phyloP scores from a whole-genome alignment of 2,113 vertebrate species.

The Forbesichthys agassizii region DNA sequence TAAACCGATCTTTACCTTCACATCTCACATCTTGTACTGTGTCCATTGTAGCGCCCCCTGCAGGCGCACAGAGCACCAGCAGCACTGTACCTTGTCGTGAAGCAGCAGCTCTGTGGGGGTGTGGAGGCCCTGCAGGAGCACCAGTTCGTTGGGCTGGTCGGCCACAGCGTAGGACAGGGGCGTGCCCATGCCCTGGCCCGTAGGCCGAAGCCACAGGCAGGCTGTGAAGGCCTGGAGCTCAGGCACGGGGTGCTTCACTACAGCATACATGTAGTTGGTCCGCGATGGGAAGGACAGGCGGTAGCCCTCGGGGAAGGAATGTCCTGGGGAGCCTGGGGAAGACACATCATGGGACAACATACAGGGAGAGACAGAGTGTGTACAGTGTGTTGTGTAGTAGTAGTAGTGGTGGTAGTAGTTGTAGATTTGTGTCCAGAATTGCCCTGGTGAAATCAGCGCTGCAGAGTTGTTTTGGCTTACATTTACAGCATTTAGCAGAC shows the following conservation, averaged over 20 bases:
- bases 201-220: constrained; percentile 91
- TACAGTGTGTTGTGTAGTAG: background rate
- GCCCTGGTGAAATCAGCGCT: too few relatives aligned
- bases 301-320: constrained; percentile 85
- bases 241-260: constrained; percentile 83
- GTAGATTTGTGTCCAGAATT: too few relatives aligned
- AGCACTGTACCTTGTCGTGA: constrained; percentile 87
- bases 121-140: constrained; percentile 87
- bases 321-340: constrained; percentile 51
- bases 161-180: constrained; percentile 91
- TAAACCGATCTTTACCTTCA: background rate
- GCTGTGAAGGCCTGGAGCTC: constrained; percentile 86
- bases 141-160: constrained; percentile 89
- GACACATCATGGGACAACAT: background rate
- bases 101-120: constrained; percentile 91
- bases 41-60: background rate
- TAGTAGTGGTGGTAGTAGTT: background rate
- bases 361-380: background rate
- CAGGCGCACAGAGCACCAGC: too few relatives aligned
- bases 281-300: constrained; percentile 88
- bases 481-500: too few relatives aligned
- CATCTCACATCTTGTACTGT: background rate
- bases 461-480: too few relatives aligned
- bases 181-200: constrained; percentile 83
- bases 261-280: constrained; percentile 92